Evolutionary conservation across 2,113 vertebrate species (phyloP).

Genomic region (Hippocampus barbouri): DNA sequence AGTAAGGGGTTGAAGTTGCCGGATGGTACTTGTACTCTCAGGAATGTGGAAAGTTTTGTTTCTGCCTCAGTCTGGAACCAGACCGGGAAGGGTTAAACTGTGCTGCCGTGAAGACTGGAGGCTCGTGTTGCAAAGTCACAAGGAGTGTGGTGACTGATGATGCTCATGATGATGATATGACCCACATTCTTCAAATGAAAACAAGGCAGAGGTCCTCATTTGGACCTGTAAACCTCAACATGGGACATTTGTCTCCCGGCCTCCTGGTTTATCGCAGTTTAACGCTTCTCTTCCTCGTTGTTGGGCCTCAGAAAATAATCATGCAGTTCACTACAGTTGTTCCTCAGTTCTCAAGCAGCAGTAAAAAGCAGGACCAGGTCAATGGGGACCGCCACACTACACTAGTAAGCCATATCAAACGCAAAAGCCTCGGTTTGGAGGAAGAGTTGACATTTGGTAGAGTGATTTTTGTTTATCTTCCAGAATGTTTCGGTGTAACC

Average conservation of each 20-base stretch:
- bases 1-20: conserved; percentile 63
- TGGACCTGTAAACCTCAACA: not conserved
- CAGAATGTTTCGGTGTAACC: conserved; percentile 33
- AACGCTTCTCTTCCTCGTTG: conserved; percentile 44
- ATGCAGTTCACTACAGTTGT: conserved; percentile 56
- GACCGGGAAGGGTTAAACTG: conserved; percentile 50
- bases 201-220: not conserved
- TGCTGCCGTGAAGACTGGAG: conserved; percentile 48
- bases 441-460: conserved; percentile 38
- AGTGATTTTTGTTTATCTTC: not conserved
- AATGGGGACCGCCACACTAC: conserved; percentile 31
- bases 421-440: conserved; percentile 56
- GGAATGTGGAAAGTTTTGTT: conserved; percentile 64
- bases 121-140: conserved; percentile 1
- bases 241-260: conserved; percentile 9
- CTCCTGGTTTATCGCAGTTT: conserved; percentile 45
- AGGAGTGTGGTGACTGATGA: conserved; percentile 13
- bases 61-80: conserved; percentile 69
- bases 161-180: conserved; percentile 22
- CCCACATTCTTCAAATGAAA: conserved; percentile 16
- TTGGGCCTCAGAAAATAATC: conserved; percentile 54
- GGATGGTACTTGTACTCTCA: conserved; percentile 72
- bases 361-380: conserved; percentile 42
- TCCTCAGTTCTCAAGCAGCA: conserved; percentile 56
- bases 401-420: conserved; percentile 70